Evolutionary conservation across 2,113 vertebrate species (phyloP).

Genomic region (Piprites chloris): DNA sequence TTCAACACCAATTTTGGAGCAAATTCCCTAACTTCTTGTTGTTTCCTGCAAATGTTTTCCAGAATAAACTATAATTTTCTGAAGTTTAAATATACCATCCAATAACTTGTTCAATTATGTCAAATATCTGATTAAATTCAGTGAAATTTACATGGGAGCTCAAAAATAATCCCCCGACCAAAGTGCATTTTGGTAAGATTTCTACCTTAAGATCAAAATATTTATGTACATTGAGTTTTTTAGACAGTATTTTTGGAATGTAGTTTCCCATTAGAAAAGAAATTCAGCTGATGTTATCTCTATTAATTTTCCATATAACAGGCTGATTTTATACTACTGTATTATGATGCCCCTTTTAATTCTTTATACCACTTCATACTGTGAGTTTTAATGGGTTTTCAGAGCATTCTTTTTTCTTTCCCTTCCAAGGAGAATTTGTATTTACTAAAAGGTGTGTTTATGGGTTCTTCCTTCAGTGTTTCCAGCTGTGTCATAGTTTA

Average conservation of each 20-base stretch:
- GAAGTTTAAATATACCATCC: background rate
- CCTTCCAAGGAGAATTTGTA: constrained; percentile 39
- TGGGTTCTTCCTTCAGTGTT: constrained; percentile 39
- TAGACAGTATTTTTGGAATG: constrained; percentile 7
- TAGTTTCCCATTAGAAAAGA: constrained; percentile 40
- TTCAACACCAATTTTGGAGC: background rate
- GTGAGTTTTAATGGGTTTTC: constrained; percentile 70
- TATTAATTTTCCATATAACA: constrained; percentile 56
- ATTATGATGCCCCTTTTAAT: constrained; percentile 59
- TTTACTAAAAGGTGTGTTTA: constrained; percentile 66
- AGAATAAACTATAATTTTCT: background rate
- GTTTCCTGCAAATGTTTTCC: background rate
- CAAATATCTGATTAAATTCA: background rate
- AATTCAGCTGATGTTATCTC: constrained; percentile 4
- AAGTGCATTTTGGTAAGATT: background rate
- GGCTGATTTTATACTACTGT: constrained; percentile 57
- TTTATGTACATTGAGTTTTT: background rate
- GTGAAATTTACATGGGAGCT: background rate
- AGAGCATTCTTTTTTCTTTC: constrained; percentile 44
- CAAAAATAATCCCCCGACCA: background rate
- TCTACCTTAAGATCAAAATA: background rate
- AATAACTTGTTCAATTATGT: background rate
- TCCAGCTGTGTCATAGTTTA: constrained; percentile 69
- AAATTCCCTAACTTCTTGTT: background rate
- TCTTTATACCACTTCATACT: constrained; percentile 71